Evolutionary conservation across 2,113 vertebrate species (phyloP).

Genomic region (Crotalus viridis): DNA sequence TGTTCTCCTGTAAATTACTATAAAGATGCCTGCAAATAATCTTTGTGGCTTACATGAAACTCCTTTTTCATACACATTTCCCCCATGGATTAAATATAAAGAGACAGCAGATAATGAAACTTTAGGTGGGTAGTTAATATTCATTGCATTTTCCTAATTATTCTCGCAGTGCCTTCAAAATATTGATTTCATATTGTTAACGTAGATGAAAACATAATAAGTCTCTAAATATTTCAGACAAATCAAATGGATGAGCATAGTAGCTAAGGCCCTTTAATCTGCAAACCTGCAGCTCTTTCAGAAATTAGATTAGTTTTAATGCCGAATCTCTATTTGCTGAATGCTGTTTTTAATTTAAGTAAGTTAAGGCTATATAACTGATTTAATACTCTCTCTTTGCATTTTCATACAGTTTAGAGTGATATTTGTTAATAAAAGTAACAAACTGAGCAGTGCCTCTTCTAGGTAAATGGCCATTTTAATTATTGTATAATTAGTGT

Average conservation of each 20-base stretch:
- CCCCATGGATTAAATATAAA: not conserved
- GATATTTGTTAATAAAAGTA: not conserved
- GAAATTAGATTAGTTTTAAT: not conserved
- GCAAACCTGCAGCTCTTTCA: not conserved
- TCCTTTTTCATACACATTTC: not conserved
- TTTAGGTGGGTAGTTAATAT: not conserved
- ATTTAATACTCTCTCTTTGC: not conserved
- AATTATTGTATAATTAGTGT: not conserved
- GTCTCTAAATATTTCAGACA: slow-evolving; percentile 1
- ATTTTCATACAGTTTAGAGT: not conserved
- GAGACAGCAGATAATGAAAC: not conserved
- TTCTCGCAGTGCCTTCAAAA: not conserved
- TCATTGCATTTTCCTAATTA: not conserved
- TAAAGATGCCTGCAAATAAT: not conserved
- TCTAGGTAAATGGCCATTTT: not conserved
- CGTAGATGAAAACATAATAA: not conserved
- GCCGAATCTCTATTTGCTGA: not conserved
- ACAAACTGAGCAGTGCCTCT: not conserved
- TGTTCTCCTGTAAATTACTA: not conserved
- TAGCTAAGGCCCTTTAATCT: not conserved
- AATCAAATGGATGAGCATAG: not conserved
- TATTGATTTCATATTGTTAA: not conserved
- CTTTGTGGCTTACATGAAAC: not conserved
- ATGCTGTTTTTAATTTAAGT: not conserved
- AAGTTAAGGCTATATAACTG: not conserved